Evolutionary conservation across 1,140 invertebrate species (phyloP).

Genomic region (Drosophila aff.): DNA sequence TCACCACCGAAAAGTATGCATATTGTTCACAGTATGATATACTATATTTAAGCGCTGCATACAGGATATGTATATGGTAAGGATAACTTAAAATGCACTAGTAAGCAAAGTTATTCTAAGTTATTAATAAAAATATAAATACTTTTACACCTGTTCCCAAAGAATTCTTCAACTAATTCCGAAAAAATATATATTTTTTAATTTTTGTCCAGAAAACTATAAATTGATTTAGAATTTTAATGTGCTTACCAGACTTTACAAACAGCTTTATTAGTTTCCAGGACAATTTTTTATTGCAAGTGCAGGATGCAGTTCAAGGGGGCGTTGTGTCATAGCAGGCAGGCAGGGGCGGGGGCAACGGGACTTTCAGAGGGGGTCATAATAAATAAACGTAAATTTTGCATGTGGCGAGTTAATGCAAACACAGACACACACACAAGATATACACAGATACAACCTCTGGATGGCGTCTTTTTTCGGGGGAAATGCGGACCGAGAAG

Average conservation of each 20-base stretch:
- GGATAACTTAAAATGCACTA: no score
- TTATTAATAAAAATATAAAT: neutral
- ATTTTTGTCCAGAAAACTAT: neutral
- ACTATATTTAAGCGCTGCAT: no score
- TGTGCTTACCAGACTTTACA: neutral
- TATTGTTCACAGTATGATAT: no score
- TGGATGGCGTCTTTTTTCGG: conserved; percentile 1
- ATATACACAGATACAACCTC: conserved; percentile 45
- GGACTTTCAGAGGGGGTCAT: conserved; percentile 40
- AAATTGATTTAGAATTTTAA: conserved; percentile 8
- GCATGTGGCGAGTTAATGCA: conserved; percentile 81
- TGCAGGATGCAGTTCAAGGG: conserved; percentile 44
- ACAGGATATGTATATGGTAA: no score
- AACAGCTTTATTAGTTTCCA: conserved; percentile 1
- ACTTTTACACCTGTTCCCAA: neutral
- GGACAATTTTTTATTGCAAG: conserved; percentile 11
- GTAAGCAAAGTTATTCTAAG: no score
- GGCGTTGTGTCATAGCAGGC: conserved; percentile 16
- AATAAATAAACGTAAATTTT: conserved; percentile 83
- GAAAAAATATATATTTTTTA: no score
- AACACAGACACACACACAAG: conserved; percentile 60
- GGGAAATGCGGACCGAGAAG: conserved; percentile 8
- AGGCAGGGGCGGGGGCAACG: conserved; percentile 17
- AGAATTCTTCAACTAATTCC: neutral
- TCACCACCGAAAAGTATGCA: neutral